Evolutionary conservation across 2,797 vertebrate genomes (phyloP), one percentile per base, ranked within the genome.

Genomic region (Alosa sapidissima): DNA sequence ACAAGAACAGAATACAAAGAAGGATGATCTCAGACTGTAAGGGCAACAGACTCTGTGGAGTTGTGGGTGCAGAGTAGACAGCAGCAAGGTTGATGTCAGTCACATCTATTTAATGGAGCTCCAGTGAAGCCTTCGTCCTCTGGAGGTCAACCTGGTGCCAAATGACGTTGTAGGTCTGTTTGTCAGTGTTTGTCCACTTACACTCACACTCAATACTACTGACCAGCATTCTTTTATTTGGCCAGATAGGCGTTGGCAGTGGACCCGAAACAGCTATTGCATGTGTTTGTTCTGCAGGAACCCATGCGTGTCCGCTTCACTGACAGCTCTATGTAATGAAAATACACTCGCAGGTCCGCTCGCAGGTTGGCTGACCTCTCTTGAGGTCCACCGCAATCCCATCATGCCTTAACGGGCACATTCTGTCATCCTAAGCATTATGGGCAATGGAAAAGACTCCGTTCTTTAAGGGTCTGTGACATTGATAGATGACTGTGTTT

Each of bases 401-500:
- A 78, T 78, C 19, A 78, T 2, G 72, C 72, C 72, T 47, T 72
- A 58, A 33, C 58, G 14, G 14, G 24, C 21, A 62, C 65, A 28
- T 82, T 81, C 60, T 81, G 81, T 33, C 75, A 55, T 11, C 52
- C 36, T 86, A 55, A 52, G 83, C 47, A 16, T 75, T 55, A 86
- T 86, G 19, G 75, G 68, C 84, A 68, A 48, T 81, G 82, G 28
- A 19, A 36, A 52, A 68, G 28, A 65, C 82, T 62, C 51, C 58
- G 24, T 58, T 54, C 86, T 89, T 28, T 78, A 19, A 60, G 16
- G 36, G 52, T 62, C 24, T 78, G 36, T 47, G 51, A 52, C 62
- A 55, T 65, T 84, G 58, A 85, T 58, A 83, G 62, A 85, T 83
- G 81, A 85, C 81, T 75, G 81, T 86, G 49, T 85, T 81, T 86